These are phyloP conservation scores for Stegodyphus mimosarum DNA, from an alignment of 1,140 invertebrate species.

Conservation along the genomic window DNA sequence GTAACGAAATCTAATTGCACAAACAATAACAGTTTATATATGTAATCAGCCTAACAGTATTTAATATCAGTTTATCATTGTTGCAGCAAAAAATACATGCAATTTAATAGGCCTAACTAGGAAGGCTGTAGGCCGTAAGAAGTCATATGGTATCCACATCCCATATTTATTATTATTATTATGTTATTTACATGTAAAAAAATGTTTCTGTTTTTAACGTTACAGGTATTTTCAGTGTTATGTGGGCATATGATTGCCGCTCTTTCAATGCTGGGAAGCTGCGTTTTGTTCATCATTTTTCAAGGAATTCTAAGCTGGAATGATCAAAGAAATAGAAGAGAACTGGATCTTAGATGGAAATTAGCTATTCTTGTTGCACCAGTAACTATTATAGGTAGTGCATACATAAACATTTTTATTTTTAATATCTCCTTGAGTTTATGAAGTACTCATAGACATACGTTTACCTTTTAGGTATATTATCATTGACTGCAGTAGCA, in stretches of 20 bases:
- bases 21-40: too few relatives aligned
- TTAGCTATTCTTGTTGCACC: not conserved
- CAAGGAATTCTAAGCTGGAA: conserved; percentile 28
- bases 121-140: too few relatives aligned
- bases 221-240: not conserved
- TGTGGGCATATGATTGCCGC: not conserved
- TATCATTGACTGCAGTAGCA: conserved; percentile 8
- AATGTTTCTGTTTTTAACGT: too few relatives aligned
- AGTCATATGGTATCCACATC: too few relatives aligned
- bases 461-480: conserved; percentile 13
- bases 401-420: not conserved
- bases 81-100: too few relatives aligned
- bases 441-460: not conserved
- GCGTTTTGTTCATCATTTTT: conserved; percentile 5
- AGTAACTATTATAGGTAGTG: conserved; percentile 16
- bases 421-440: not conserved
- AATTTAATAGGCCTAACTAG: too few relatives aligned
- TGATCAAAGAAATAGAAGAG: not conserved
- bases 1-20: too few relatives aligned
- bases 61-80: too few relatives aligned
- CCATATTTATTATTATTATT: too few relatives aligned
- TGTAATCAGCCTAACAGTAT: too few relatives aligned
- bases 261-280: not conserved
- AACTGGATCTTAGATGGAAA: not conserved
- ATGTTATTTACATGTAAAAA: too few relatives aligned